Percentiles rank a stretch among this genome's conserved stretches.
Evolutionary conservation across 2,113 vertebrate species (phyloP).

Genomic region (human (Homo sapiens)): GRCh38 chr22:20040001-20040500

Average conservation of each 20-base stretch:
- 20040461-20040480: too few relatives aligned
- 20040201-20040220: not conserved
- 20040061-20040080: not conserved
- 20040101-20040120: not conserved
- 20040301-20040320: not conserved
- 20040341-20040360: not conserved
- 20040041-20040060: not conserved
- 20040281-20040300: slow-evolving; percentile 7
- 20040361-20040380: not conserved
- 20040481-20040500: not conserved
- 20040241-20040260: not conserved
- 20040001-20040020: accelerated
- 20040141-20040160: not conserved
- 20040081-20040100: not conserved
- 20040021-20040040: not conserved
- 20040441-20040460: accelerated
- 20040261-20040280: not conserved
- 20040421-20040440: not conserved
- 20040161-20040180: not conserved
- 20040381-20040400: not conserved
- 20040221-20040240: not conserved
- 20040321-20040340: not conserved
- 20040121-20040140: not conserved
- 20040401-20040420: not conserved
- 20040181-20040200: not conserved